Evolutionary conservation across 2,797 vertebrate genomes (phyloP), one percentile per base, ranked within the genome.

Genomic region (Bradypus variegatus): DNA sequence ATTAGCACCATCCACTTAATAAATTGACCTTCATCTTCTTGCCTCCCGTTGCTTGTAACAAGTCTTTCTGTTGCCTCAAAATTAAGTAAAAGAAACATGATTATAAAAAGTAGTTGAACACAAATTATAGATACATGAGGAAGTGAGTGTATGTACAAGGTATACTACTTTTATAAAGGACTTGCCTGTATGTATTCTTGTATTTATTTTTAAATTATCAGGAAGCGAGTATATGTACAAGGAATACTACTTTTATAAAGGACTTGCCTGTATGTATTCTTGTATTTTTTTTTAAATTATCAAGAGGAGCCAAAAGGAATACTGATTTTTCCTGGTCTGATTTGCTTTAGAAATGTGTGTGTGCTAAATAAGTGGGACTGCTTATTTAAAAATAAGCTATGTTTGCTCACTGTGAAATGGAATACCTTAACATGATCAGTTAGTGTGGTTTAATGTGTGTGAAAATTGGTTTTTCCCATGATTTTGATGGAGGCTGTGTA

Each of bases 271-370:
- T 84, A 58, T 91, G 29, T 55, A 72, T 75, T 86, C 33, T 55
- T 38, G 2, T 23, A 53, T 29, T 87, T 92, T 91, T 41, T 87
- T 58, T 23, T 88, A 65, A 58, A 58, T 5, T 76, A 15, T 45
- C 13, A 36, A 76, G 48, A 94, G 92, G 86, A 92, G 18, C 60
- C 11, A 27, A 75, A 92, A 89, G 58, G 48, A 64, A 15, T 45
- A 48, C n/a, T 89, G 29, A 10, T 72, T 53, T 90, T 70, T 85
- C 13, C 29, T 72, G 11, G 31, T 92, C 23, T 38, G 65, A 0
- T 90, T 86, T 88, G 53, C 48, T 86, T 92, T 69, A 88, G 50
- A 85, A 92, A 82, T 88, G n/a, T 82, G 16, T 86, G 70, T 81
- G 58, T 92, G 88, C 41, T 33, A 81, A 64, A 19, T 88, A 55